Base-by-base conservation (phyloP, 2,113 vertebrate species). In the Pelvicachromis taeniatus region DNA sequence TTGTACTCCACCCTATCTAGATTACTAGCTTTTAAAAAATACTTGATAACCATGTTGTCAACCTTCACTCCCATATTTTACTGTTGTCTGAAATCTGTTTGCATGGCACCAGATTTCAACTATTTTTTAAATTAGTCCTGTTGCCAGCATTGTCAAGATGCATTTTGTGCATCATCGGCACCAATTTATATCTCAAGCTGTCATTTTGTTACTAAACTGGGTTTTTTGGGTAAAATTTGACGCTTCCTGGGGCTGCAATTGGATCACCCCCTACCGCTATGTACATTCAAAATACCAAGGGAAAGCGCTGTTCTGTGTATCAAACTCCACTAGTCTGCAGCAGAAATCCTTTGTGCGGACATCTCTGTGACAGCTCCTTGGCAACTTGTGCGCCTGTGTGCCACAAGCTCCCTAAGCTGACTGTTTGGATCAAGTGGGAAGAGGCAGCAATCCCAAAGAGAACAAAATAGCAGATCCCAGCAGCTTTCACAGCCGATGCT, bases 381-480 rank as follows among this genome's bases (percentile, higher is more conserved):
- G 94, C 92, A 95, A 94, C 94, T 91, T 93, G 91, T 87, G 89
- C 50, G 87, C 91, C 83, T 91, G 89, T 93, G 93, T 90, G 91
- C 91, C 94, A 94, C 86, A 80, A 83, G 87, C 93, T 95, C 94
- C 91, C 92, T 93, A 92, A 94, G 92, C 89, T 94, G 94, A 95
- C 93, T 94, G 86, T 94, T 94, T 94, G 91, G 91, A 95, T 95
- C 94, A 93, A 94, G 93, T 92, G 87, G 91, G 94, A 92, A 93
- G 92, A 94, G 91, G 94, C 88, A 92, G 89, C 93, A 93, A 92
- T 95, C 93, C 92, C 94, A 90, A 94, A 88, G 93, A 95, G 95
- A 94, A 93, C 93, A 93, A 91, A 95, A 96, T 90, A 95, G 90
- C 90, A 95, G 93, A 95, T 94, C 92, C 92, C 89, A 88, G 92